Evolutionary conservation across 2,888 invertebrate species (phyloP).

Genomic region (Lobophora halterata): DNA sequence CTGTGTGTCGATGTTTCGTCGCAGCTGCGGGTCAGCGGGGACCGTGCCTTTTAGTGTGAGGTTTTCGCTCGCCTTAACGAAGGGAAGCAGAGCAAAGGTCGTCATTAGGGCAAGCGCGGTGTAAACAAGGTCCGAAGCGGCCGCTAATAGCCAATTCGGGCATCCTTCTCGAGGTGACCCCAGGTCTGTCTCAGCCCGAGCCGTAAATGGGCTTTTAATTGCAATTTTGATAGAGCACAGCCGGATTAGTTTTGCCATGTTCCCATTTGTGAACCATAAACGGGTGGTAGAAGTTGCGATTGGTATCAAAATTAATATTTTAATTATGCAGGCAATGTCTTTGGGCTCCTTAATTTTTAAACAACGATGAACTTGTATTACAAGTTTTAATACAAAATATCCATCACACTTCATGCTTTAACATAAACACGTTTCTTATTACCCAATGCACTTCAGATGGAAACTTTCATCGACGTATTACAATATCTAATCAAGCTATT

Average conservation of each 20-base stretch:
- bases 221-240: conserved; percentile 74
- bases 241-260: conserved; percentile 67
- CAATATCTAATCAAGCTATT: conserved; percentile 54
- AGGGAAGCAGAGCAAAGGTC: conserved; percentile 81
- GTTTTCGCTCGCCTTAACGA: conserved; percentile 81
- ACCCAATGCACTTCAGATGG: conserved; percentile 23
- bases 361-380: conserved; percentile 5
- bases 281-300: conserved; percentile 12
- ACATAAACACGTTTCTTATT: conserved; percentile 19
- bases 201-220: conserved; percentile 78
- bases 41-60: conserved; percentile 79
- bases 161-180: conserved; percentile 77
- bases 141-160: conserved; percentile 81
- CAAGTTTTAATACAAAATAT: conserved; percentile 8
- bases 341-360: not conserved
- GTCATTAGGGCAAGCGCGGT: conserved; percentile 81
- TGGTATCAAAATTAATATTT: conserved; percentile 3
- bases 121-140: conserved; percentile 80
- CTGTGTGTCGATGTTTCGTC: conserved; percentile 54
- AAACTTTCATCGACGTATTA: conserved; percentile 30
- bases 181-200: conserved; percentile 67
- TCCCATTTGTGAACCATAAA: conserved; percentile 38
- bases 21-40: conserved; percentile 70
- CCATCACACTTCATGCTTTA: conserved; percentile 9
- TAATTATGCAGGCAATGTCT: not conserved